A percentile compares a stretch with the other conserved stretches of the same genome.
These are phyloP conservation scores for Chydorus sphaericus DNA, from an alignment of 2,888 invertebrate species.

Conservation along the genomic window DNA sequence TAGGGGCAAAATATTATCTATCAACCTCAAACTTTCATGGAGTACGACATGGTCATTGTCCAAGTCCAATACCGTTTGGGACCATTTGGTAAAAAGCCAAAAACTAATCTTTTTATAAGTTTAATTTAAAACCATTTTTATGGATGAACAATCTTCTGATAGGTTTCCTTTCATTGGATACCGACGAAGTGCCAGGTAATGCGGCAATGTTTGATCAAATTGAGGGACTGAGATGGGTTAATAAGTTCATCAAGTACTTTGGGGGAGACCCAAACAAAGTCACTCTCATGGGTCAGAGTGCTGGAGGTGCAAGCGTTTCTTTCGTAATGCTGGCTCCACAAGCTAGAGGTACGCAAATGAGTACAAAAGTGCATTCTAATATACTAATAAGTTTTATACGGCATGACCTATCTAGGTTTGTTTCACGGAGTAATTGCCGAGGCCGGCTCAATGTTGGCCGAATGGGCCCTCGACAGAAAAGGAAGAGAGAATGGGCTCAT, in stretches of 20 bases:
- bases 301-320: constrained; percentile 17
- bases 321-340: constrained; percentile 14
- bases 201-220: constrained; percentile 17
- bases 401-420: constrained; percentile 24
- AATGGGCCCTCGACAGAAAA: constrained; percentile 33
- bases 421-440: constrained; percentile 37
- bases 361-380: not conserved
- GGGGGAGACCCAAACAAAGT: constrained; percentile 16
- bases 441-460: constrained; percentile 36
- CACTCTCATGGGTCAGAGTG: constrained; percentile 18
- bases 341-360: not conserved
- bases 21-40: constrained; percentile 35
- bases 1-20: constrained; percentile 32
- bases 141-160: not conserved
- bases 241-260: constrained; percentile 16
- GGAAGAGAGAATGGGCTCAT: constrained; percentile 20
- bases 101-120: too few species aligned
- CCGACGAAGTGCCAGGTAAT: constrained; percentile 17
- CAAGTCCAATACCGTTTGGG: constrained; percentile 39
- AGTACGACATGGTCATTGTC: constrained; percentile 36
- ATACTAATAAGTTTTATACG: not conserved
- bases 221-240: constrained; percentile 17
- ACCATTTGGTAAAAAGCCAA: constrained; percentile 31
- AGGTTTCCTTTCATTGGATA: constrained; percentile 16
- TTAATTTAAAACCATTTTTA: too few species aligned